Percentiles rank a stretch among this genome's conserved stretches.
Conservation (phyloP, 2,797 vertebrate species). For the Otolemur crassicaudatus region DNA sequence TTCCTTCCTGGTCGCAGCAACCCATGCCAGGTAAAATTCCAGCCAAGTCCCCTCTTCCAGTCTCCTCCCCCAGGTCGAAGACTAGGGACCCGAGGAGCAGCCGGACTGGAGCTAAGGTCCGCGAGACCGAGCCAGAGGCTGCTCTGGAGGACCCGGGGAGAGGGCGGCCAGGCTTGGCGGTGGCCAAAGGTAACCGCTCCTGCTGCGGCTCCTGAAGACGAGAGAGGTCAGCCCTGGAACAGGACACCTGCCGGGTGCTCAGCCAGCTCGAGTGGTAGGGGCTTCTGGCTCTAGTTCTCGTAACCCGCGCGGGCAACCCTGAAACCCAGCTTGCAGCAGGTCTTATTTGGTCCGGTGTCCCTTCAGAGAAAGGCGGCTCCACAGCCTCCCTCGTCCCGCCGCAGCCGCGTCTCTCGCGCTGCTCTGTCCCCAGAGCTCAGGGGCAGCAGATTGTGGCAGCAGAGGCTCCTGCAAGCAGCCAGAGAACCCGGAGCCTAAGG, state of each 20-base stretch:
- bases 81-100: not conserved
- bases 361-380: not conserved
- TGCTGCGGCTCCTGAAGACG: not conserved
- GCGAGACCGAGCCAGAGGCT: not conserved
- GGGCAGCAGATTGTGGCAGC: slow-evolving; percentile 30
- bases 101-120: not conserved
- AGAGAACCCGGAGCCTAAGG: not conserved
- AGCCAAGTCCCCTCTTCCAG: not conserved
- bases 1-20: not conserved
- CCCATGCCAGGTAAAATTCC: slow-evolving; percentile 38
- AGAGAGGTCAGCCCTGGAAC: not conserved
- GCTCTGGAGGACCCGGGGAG: not conserved
- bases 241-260: not conserved
- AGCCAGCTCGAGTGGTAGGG: too few species aligned
- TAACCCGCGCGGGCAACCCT: not conserved
- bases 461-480: not conserved
- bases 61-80: not conserved
- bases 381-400: too few species aligned
- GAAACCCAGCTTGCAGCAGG: not conserved
- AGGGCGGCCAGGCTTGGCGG: not conserved
- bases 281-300: not conserved
- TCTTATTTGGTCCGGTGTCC: not conserved
- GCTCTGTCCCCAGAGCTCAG: not conserved
- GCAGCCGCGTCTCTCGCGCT: not conserved
- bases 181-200: not conserved